These are phyloP conservation scores for Melanitta fusca DNA, from an alignment of 2,797 vertebrate species.

Conservation along the genomic window DNA sequence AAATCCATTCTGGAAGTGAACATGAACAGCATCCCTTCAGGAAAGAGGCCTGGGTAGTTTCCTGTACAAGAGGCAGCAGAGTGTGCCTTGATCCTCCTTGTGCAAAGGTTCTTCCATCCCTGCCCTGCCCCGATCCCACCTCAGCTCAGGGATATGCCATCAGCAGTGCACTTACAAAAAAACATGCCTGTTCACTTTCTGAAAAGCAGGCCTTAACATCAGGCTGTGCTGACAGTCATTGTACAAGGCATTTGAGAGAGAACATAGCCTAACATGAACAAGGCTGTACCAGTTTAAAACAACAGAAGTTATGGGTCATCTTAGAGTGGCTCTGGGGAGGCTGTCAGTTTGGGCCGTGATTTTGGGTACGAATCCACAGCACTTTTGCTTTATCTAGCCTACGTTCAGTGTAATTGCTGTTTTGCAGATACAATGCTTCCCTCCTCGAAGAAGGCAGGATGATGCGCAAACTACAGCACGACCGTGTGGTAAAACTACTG, in stretches of 20 bases:
- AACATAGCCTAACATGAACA: background rate
- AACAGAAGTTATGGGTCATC: background rate
- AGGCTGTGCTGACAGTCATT: background rate
- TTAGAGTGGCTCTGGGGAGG: background rate
- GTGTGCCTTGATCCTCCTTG: background rate
- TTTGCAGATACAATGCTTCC: conserved; percentile 77
- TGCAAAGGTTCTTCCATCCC: background rate
- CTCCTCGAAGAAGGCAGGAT: conserved; percentile 92
- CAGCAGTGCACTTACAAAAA: background rate
- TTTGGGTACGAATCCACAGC: background rate
- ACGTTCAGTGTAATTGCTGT: background rate
- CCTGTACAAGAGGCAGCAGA: background rate
- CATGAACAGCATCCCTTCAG: background rate
- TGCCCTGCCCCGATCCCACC: background rate
- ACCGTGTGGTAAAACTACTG: conserved; percentile 90
- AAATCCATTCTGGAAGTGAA: background rate
- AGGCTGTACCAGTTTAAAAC: background rate
- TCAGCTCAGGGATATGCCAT: background rate
- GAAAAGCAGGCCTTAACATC: background rate
- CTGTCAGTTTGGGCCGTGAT: background rate
- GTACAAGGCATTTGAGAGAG: background rate
- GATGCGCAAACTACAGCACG: conserved; percentile 89
- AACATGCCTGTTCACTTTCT: background rate
- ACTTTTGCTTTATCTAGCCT: background rate
- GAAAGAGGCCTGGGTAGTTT: background rate